Evolutionary conservation across 1,140 invertebrate genomes (phyloP), one percentile per base, ranked within the genome.

Genomic region (Plectrocnemia conspersa): DNA sequence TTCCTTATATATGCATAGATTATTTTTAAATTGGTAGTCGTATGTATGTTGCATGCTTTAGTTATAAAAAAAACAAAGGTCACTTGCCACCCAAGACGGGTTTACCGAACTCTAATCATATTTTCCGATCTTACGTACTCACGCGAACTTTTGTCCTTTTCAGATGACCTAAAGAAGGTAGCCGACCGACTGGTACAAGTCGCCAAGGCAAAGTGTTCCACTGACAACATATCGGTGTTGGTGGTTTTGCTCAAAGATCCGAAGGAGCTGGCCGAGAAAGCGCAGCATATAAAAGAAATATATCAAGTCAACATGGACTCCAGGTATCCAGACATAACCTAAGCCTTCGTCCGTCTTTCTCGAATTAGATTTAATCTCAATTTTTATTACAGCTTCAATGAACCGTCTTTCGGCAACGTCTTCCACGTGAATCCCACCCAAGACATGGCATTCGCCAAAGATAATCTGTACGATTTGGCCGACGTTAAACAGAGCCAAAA

Each of bases 191-290:
- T 94, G 67, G 83, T 89, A 46, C 75, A 81, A 56, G 72, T 79
- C 64, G 85, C 90, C n/a, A 88, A 86, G 69, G 71, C 79, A 57
- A 77, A 81, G 63, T 84, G 84, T 25, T 93, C 89, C 13, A 74
- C 72, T 44, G 91, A 95, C 73, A 95, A 95, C 70, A 93, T 93
- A 67, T 87, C 88, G 35, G 85, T 91, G 60, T 83, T 93, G 62
- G 87, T 93, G 54, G 84, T 93, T 45, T 90, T 93, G 74, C 79
- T 94, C 66, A 82, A 82, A 66, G 79, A 88, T 65, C 82, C 82
- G 56, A 74, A 75, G 52, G 76, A 80, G 68, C 82, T 84, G 63
- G 80, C 75, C 58, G 73, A 77, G 44, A 52, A 57, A 44, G 56
- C 56, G 50, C 59, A 32, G 27, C 47, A 32, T 58, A 50, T 52